Evolutionary conservation across 2,888 invertebrate species (phyloP), one percentile per base, ranked within the genome.

Genomic region (Drosophila borborema): DNA sequence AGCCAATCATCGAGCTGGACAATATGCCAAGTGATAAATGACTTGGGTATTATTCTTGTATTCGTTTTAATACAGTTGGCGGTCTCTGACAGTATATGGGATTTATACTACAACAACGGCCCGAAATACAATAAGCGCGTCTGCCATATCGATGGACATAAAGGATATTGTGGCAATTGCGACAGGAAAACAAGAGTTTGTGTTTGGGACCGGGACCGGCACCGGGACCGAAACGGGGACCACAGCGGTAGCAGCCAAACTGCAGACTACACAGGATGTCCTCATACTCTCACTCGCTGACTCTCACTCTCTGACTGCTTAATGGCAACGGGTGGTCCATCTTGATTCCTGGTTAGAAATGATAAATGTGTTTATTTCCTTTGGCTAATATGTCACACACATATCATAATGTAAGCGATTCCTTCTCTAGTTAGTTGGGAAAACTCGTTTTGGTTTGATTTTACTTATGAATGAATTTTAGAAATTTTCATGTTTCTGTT

Each of bases 1-100:
- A 86, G 84, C 82, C 91, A 91, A 91, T 91, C 91, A 88, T 70
- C 77, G 82, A 84, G 81, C 90, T 71, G 86, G 86, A 91, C 91
- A 91, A 91, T 91, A 91, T 91, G 87, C 91, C 91, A 90, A 91
- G 89, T 91, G 91, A 91, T 91, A 91, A 91, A 91, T 91, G 91
- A 91, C 90, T 85, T 82, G 90, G 85, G 84, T 86, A 89, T 77
- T 86, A 86, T 86, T 83, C 80, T 81, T 76, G 80, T 78, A 74
- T 77, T 64, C 81, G 77, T 69, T 71, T 72, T 78, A 76, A 76
- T 82, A 82, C 82, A 80, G 77, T 82, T 76, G 80, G 80, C 65
- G 79, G 77, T 61, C 74, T 61, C 74, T 70, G 66, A 71, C 72
- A 72, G 74, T 78, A 65, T 68, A 34, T 41, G 80, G 84, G 67